A percentile compares a stretch with the other conserved stretches of the same genome.
These are phyloP conservation scores for Tenodera sinensis DNA, from an alignment of 2,888 invertebrate species.

Conservation along the genomic window DNA sequence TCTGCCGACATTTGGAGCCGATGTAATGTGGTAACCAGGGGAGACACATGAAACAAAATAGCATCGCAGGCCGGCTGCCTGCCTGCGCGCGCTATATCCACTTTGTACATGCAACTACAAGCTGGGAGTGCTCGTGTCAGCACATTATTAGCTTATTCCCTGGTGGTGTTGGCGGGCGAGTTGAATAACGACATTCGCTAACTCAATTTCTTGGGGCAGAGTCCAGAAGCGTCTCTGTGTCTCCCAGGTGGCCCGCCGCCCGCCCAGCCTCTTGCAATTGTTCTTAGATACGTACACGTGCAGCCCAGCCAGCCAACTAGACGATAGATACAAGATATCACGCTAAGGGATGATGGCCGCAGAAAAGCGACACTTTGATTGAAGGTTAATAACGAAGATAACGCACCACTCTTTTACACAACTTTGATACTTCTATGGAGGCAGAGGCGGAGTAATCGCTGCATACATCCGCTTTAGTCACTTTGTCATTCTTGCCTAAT, in stretches of 20 bases:
- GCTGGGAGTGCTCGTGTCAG: not conserved
- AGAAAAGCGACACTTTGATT: too few relatives aligned
- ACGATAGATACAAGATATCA: too few relatives aligned
- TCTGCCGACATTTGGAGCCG: too few relatives aligned
- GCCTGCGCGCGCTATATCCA: too few relatives aligned
- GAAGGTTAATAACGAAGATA: too few relatives aligned
- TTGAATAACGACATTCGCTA: not conserved
- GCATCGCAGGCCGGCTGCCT: not conserved
- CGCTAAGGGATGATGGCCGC: too few relatives aligned
- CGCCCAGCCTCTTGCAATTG: not conserved
- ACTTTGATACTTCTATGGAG: too few relatives aligned
- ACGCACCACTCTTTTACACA: too few relatives aligned
- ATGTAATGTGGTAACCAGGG: too few relatives aligned
- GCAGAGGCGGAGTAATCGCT: slow-evolving; percentile 20
- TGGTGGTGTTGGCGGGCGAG: not conserved
- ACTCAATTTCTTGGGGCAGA: not conserved
- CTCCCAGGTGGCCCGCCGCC: not conserved
- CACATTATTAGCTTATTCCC: not conserved
- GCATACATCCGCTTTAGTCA: not conserved
- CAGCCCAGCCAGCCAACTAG: too few relatives aligned
- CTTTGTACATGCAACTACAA: not conserved
- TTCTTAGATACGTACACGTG: not conserved
- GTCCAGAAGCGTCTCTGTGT: not conserved
- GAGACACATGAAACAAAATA: not conserved
- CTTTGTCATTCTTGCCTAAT: not conserved